These are phyloP conservation scores for Siphamia tubifer DNA, from an alignment of 2,113 vertebrate species.

Conservation along the genomic window DNA sequence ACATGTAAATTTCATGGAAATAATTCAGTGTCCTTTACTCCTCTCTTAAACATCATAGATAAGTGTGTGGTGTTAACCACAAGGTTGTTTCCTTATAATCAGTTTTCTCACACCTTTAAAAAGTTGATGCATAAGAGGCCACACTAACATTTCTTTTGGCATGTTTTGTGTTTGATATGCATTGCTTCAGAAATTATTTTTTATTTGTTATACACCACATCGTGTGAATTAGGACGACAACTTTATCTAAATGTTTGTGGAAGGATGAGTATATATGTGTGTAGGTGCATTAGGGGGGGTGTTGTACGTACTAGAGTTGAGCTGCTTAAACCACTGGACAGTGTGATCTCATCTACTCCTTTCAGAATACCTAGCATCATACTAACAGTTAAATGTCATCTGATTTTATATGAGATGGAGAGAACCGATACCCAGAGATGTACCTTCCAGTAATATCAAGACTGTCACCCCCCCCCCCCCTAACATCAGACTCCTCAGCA, in stretches of 20 bases:
- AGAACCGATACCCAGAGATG: slow-evolving; percentile 42
- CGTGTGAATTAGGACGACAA: neutral
- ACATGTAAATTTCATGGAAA: neutral
- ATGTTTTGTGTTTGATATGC: neutral
- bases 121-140: neutral
- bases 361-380: slow-evolving; percentile 32
- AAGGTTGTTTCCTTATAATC: slow-evolving; percentile 3
- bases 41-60: neutral
- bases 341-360: slow-evolving; percentile 43
- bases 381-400: slow-evolving; percentile 62
- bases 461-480: slow-evolving; percentile 34
- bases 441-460: slow-evolving; percentile 67
- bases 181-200: neutral
- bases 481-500: slow-evolving; percentile 16
- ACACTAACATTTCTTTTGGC: neutral
- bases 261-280: neutral
- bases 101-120: slow-evolving; percentile 8
- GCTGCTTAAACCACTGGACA: slow-evolving; percentile 54
- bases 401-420: slow-evolving; percentile 6
- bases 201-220: neutral
- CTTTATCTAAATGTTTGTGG: neutral
- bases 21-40: neutral
- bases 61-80: slow-evolving; percentile 26
- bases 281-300: neutral
- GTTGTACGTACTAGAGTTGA: neutral